Evolutionary conservation across 2,797 vertebrate genomes (phyloP).

Genomic region (Dicrostonyx torquatus): DNA sequence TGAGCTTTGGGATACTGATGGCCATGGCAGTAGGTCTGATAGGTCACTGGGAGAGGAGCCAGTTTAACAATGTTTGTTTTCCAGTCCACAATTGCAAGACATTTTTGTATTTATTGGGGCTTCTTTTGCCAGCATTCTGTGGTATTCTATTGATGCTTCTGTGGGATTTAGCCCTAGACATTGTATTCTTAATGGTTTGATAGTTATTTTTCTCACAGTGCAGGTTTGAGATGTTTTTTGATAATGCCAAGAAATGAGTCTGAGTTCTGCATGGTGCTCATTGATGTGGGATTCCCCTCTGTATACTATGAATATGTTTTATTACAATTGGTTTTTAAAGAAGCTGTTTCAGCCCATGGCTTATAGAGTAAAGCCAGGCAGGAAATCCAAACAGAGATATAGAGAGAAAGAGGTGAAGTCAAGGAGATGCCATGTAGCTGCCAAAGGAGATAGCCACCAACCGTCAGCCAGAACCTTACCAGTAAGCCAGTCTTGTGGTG

Average conservation of each 20-base stretch:
- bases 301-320: too few relatives aligned
- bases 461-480: too few relatives aligned
- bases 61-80: not conserved
- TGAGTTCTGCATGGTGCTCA: not conserved
- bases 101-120: too few relatives aligned
- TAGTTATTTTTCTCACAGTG: not conserved
- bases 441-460: too few relatives aligned
- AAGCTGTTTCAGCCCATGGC: too few relatives aligned
- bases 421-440: too few relatives aligned
- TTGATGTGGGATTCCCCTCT: too few relatives aligned
- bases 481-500: too few relatives aligned
- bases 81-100: not conserved
- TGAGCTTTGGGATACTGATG: not conserved
- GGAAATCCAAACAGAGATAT: too few relatives aligned
- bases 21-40: not conserved
- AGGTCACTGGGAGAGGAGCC: not conserved
- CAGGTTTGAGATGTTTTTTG: not conserved
- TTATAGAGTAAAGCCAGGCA: too few relatives aligned
- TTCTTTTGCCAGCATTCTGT: not conserved
- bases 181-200: not conserved
- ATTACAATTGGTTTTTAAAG: too few relatives aligned
- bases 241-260: not conserved
- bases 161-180: not conserved
- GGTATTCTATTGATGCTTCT: not conserved
- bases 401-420: too few relatives aligned